A percentile compares a stretch with the other conserved stretches of the same genome.
Conservation (phyloP, 1,140 invertebrate species). For the Elymnias hypermnestra region DNA sequence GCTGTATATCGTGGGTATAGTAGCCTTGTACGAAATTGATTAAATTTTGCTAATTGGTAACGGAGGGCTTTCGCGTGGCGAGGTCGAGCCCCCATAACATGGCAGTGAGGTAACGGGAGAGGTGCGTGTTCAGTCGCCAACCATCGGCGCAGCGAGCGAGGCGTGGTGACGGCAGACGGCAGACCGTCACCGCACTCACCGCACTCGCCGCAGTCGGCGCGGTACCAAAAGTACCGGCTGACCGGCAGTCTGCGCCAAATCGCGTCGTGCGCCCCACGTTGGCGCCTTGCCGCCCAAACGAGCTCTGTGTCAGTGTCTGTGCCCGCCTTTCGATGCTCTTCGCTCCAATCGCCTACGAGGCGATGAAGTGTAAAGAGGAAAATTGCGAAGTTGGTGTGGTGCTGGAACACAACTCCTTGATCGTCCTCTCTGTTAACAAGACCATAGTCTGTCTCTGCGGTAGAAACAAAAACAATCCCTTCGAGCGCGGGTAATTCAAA, state of each 20-base stretch:
- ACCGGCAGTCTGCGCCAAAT: constrained; percentile 60
- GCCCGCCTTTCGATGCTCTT: constrained; percentile 69
- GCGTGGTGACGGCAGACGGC: constrained; percentile 54
- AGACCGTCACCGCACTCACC: constrained; percentile 64
- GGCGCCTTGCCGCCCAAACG: constrained; percentile 35
- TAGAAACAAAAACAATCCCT: constrained; percentile 60
- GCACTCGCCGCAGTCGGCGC: constrained; percentile 44
- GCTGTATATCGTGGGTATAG: too few relatives aligned
- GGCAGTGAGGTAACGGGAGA: constrained; percentile 71
- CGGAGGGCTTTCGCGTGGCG: constrained; percentile 57
- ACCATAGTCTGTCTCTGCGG: constrained; percentile 73
- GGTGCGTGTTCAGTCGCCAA: constrained; percentile 61
- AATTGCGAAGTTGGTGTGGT: constrained; percentile 74
- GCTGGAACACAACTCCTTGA: constrained; percentile 71
- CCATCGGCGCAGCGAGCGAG: constrained; percentile 57
- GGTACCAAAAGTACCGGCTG: constrained; percentile 50
- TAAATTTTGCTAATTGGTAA: constrained; percentile 30
- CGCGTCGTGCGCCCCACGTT: constrained; percentile 41
- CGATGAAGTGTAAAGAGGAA: constrained; percentile 77
- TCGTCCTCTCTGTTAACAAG: constrained; percentile 70
- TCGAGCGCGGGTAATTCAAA: constrained; percentile 67
- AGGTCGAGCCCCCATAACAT: constrained; percentile 68
- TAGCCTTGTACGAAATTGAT: constrained; percentile 7
- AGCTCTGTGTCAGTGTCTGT: constrained; percentile 49
- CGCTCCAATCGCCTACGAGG: constrained; percentile 63